A percentile compares a stretch with the other conserved stretches of the same genome.
phyloP scores from a whole-genome alignment of 1,140 invertebrate genomes.

The Holcopasites calliopsidis region DNA sequence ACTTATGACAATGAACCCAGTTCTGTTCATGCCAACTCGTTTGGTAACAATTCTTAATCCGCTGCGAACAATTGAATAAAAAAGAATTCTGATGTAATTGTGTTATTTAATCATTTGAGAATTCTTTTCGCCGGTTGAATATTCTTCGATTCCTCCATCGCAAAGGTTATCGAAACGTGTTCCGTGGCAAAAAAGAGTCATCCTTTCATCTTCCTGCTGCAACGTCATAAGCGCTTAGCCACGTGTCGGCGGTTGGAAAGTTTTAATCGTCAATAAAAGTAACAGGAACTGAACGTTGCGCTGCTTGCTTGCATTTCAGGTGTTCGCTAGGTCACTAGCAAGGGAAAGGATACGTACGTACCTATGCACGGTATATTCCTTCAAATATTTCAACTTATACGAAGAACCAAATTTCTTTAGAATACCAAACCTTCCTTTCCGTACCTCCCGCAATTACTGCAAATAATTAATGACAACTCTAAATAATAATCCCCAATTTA shows the following conservation, averaged over 20 bases:
- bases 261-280: constrained; percentile 37
- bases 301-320: background rate
- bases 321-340: background rate
- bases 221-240: constrained; percentile 1
- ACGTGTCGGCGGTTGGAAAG: constrained; percentile 39
- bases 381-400: background rate
- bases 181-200: constrained; percentile 16
- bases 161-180: constrained; percentile 53
- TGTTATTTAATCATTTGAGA: too few species aligned
- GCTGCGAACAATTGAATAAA: too few species aligned
- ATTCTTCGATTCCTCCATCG: constrained; percentile 23
- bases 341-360: background rate
- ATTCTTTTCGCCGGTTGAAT: too few species aligned
- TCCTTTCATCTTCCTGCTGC: constrained; percentile 21
- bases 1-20: too few species aligned
- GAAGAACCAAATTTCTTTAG: background rate
- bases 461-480: too few species aligned
- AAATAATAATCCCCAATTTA: too few species aligned
- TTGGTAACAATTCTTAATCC: too few species aligned
- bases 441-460: background rate
- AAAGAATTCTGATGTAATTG: too few species aligned
- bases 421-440: background rate
- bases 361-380: background rate
- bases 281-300: constrained; percentile 18
- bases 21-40: too few species aligned